phyloP scores from a whole-genome alignment of 30 jellyfish, hydroid and myxozoan species.

The Chrysaora quinquecirrha region DNA sequence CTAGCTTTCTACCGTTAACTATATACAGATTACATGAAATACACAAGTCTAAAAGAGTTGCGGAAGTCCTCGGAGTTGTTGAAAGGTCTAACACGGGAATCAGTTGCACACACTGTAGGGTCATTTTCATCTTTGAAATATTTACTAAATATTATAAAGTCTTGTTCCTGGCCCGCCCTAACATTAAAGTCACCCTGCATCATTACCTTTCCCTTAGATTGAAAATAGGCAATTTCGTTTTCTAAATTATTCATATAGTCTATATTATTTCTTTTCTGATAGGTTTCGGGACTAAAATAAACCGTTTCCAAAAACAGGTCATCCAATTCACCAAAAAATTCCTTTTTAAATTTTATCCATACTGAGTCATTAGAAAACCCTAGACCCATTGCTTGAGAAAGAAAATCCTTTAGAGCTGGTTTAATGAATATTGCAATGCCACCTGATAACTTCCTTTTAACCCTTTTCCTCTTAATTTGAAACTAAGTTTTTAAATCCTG shows the following conservation, averaged over 20 bases:
- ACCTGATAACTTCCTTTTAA: no score
- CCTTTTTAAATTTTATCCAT: neutral
- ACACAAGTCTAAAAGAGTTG: constrained; percentile 5
- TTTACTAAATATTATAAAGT: neutral
- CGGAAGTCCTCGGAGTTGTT: neutral
- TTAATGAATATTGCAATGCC: no score
- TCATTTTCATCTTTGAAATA: neutral
- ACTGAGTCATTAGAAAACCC: neutral
- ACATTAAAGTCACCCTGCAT: constrained; percentile 10
- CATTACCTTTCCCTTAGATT: neutral
- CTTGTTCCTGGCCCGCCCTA: neutral
- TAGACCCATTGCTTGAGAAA: neutral
- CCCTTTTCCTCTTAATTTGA: no score
- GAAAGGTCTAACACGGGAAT: neutral
- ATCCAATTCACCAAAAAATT: neutral
- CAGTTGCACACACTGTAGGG: neutral
- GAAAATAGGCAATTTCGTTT: neutral
- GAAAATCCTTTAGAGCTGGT: no score
- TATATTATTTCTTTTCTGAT: neutral
- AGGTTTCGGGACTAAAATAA: neutral
- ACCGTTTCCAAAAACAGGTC: neutral
- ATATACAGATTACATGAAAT: constrained; percentile 1
- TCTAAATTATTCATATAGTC: neutral
- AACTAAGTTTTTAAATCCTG: no score
- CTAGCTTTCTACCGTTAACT: constrained; percentile 27